Conservation (phyloP, 2,888 invertebrate genomes). For the Hirtodrosophila duncani region DNA sequence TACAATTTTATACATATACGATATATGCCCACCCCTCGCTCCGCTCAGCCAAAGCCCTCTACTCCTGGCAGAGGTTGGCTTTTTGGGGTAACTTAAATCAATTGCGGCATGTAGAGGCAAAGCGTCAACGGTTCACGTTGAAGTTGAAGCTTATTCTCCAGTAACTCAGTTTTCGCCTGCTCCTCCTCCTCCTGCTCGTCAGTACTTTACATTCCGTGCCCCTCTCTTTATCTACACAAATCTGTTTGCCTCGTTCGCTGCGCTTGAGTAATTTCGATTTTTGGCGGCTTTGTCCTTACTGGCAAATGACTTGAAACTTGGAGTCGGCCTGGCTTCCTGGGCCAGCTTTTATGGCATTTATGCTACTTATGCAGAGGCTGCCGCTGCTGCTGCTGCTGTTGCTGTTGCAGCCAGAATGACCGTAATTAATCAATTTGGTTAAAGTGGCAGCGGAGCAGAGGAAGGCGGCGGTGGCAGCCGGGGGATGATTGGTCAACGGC, state of each 20-base stretch:
- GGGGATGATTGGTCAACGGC: constrained; percentile 53
- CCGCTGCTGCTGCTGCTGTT: constrained; percentile 7
- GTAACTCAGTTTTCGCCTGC: too few species aligned
- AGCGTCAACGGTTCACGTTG: constrained; percentile 32
- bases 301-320: constrained; percentile 58
- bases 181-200: too few species aligned
- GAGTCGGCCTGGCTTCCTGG: constrained; percentile 26
- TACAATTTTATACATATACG: constrained; percentile 34
- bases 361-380: constrained; percentile 61
- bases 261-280: constrained; percentile 67
- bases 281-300: constrained; percentile 66
- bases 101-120: constrained; percentile 55
- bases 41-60: background rate
- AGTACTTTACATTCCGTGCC: background rate
- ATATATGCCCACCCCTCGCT: background rate
- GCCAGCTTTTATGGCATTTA: constrained; percentile 59
- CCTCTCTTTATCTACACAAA: constrained; percentile 6
- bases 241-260: constrained; percentile 37
- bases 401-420: constrained; percentile 46
- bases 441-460: constrained; percentile 50
- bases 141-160: constrained; percentile 25
- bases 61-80: constrained; percentile 15
- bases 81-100: constrained; percentile 70
- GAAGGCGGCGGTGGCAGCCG: constrained; percentile 22
- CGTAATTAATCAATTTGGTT: constrained; percentile 72